Evolutionary conservation across 1,140 invertebrate species (phyloP), one percentile per base, ranked within the genome.

Genomic region (Drosophila murphyi): DNA sequence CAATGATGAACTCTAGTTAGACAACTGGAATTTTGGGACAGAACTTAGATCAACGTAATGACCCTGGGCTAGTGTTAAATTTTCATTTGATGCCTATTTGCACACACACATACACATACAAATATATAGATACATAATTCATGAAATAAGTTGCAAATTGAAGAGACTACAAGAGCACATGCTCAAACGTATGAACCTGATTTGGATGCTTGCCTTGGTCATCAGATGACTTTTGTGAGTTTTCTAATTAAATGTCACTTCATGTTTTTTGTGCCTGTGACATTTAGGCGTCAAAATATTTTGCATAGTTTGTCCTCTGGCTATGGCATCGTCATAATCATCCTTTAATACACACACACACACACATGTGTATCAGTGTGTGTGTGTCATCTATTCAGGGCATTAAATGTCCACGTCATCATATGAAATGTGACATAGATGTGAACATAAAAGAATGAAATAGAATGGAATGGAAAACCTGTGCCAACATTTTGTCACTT

Each of bases 241-340:
- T 54, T 64, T 72, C 73, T 76, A 76, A 72, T 76, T 59, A 76
- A 76, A 76, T 76, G 73, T 72, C 73, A 76, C 47, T 64, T 70
- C 65, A 70, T 39, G 50, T 56, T 62, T 47, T 39, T 54, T 60
- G 4, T 70, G 39, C 20, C 41, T 69, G 12, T 63, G 59, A 74
- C 72, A 70, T 43, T 50, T 51, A 39, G 63, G 39, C 41, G 64
- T 64, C 60, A 64, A 75, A 71, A 73, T 64, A 56, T 57, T 63
- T 71, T 61, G 64, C 71, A 72, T 59, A 68, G 70, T 60, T 59
- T 72, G 28, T 34, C 64, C 60, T 10, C 56, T 43, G 50, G 71
- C 65, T 31, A 28, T 50, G 56, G 6, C 71, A 73, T 69, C 65
- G 50, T 73, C 45, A 54, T 52, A 57, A 67, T 37, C 55, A 67